A percentile compares a stretch with the other conserved stretches of the same genome.
phyloP scores from a whole-genome alignment of 2,888 invertebrate genomes.

The Hyposoter dolosus region DNA sequence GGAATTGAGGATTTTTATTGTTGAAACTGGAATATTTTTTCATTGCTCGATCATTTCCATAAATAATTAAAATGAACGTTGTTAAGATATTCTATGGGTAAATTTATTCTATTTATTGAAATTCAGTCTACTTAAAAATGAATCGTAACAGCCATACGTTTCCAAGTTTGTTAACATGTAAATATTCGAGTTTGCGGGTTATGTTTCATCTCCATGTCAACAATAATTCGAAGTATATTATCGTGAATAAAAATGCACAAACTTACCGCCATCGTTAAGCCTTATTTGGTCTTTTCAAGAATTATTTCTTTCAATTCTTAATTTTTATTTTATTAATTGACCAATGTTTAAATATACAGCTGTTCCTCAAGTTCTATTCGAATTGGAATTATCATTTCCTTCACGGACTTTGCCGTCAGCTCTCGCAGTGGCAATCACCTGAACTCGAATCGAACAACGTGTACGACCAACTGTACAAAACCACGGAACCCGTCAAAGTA shows the following conservation, averaged over 20 bases:
- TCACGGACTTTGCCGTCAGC: not conserved
- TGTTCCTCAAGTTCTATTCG: not conserved
- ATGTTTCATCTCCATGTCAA: constrained; percentile 14
- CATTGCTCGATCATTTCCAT: not conserved
- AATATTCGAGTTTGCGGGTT: constrained; percentile 37
- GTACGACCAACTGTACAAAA: constrained; percentile 3
- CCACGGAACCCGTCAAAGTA: not conserved
- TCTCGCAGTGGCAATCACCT: not conserved
- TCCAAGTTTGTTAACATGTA: not conserved
- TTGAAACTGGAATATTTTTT: not conserved
- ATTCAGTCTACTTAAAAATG: not conserved
- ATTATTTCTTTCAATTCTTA: not conserved
- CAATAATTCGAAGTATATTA: not conserved
- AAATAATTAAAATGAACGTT: not conserved
- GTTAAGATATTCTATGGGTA: not conserved
- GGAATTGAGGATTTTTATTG: not conserved
- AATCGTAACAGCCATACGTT: not conserved
- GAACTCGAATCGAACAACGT: constrained; percentile 35
- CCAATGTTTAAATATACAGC: constrained; percentile 9
- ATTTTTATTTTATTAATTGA: constrained; percentile 14
- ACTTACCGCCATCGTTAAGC: constrained; percentile 59
- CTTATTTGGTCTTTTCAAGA: not conserved
- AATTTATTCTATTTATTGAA: not conserved
- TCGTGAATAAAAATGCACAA: constrained; percentile 17
- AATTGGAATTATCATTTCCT: constrained; percentile 37